Evolutionary conservation across 2,888 invertebrate species (phyloP).

Genomic region (Nesidiocoris tenuis): DNA sequence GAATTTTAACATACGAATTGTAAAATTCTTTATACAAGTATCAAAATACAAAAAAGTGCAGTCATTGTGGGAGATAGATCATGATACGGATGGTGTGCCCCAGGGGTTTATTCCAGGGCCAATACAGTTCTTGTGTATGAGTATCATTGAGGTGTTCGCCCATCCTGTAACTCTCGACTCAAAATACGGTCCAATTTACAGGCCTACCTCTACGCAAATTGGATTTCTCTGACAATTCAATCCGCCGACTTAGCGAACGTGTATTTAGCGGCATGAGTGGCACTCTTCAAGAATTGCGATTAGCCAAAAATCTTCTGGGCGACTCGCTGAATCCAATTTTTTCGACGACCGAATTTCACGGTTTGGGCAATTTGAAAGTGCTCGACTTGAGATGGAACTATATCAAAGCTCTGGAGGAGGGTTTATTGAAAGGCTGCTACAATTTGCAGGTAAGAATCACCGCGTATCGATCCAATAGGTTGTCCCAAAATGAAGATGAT

Average conservation of each 20-base stretch:
- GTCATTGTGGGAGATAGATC: too few species aligned
- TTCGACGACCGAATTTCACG: slow-evolving; percentile 80
- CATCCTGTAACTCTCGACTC: too few species aligned
- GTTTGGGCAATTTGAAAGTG: slow-evolving; percentile 68
- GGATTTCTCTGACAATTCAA: slow-evolving; percentile 79
- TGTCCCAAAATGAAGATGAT: too few species aligned
- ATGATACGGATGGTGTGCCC: too few species aligned
- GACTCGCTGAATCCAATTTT: slow-evolving; percentile 89
- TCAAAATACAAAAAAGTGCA: too few species aligned
- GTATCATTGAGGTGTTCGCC: neutral
- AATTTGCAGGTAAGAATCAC: slow-evolving; percentile 64
- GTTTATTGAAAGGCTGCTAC: slow-evolving; percentile 78
- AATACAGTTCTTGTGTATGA: too few species aligned
- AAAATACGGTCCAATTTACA: too few species aligned
- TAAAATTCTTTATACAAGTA: too few species aligned
- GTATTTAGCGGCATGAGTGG: slow-evolving; percentile 66
- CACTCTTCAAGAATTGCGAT: slow-evolving; percentile 67
- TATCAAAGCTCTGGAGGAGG: slow-evolving; percentile 80
- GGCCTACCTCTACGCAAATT: slow-evolving; percentile 72
- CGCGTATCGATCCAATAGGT: too few species aligned
- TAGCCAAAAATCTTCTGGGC: slow-evolving; percentile 81
- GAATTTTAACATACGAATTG: too few species aligned
- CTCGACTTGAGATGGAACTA: slow-evolving; percentile 79
- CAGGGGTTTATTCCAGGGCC: too few species aligned
- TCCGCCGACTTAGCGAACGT: slow-evolving; percentile 75